These are phyloP conservation scores for Hemaris fuciformis DNA, from an alignment of 2,888 invertebrate species.

Conservation along the genomic window DNA sequence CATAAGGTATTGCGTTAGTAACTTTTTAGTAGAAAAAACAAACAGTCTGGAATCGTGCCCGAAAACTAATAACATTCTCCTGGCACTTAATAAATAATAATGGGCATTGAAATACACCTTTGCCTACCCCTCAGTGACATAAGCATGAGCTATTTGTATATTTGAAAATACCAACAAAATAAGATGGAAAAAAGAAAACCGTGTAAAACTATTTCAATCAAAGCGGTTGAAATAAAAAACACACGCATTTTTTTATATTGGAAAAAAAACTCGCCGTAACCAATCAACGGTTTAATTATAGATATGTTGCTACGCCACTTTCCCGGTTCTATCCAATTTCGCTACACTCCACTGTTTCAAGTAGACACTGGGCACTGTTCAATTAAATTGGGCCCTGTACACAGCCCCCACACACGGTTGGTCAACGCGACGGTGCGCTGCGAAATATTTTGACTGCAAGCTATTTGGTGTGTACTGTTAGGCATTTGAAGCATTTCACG, in stretches of 20 bases:
- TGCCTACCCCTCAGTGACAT: too few relatives aligned
- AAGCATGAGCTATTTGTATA: not conserved
- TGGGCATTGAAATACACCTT: too few relatives aligned
- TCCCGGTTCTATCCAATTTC: slow-evolving; percentile 25
- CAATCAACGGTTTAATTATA: slow-evolving; percentile 26
- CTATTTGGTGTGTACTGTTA: too few relatives aligned
- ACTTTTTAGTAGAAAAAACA: too few relatives aligned
- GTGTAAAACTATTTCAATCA: not conserved
- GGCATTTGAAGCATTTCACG: not conserved
- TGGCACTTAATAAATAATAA: too few relatives aligned
- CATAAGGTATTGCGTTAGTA: too few relatives aligned
- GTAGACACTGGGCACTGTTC: slow-evolving; percentile 23
- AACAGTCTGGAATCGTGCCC: too few relatives aligned
- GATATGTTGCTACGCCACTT: slow-evolving; percentile 17
- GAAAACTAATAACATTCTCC: too few relatives aligned
- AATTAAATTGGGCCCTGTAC: slow-evolving; percentile 23
- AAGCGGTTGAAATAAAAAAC: not conserved
- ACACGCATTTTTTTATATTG: not conserved
- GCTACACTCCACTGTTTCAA: slow-evolving; percentile 25
- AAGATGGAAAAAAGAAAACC: too few relatives aligned
- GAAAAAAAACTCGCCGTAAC: slow-evolving; percentile 14
- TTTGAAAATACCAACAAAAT: not conserved
- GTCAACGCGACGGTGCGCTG: not conserved
- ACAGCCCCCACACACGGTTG: slow-evolving; percentile 6
- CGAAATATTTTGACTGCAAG: slow-evolving; percentile 12